Evolutionary conservation across 2,797 vertebrate species (phyloP).

Genomic region (Cuculus canorus): DNA sequence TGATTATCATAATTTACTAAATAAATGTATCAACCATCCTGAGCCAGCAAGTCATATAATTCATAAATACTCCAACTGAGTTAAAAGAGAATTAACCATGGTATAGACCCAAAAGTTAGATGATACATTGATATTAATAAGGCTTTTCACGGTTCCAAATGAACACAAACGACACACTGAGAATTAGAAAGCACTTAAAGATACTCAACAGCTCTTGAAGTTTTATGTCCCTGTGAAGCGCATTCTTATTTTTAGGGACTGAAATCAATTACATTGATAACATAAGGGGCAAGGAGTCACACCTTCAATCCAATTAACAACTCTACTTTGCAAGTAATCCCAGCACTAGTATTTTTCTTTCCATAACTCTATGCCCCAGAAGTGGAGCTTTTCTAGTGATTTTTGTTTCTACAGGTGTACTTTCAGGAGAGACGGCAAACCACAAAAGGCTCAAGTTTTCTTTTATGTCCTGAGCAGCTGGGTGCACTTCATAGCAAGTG

Average conservation of each 20-base stretch:
- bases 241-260: not conserved
- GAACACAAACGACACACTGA: not conserved
- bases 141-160: not conserved
- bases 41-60: not conserved
- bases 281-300: not conserved
- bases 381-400: not conserved
- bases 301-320: not conserved
- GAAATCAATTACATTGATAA: not conserved
- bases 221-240: not conserved
- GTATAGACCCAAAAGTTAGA: not conserved
- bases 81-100: not conserved
- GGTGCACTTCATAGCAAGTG: not conserved
- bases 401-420: not conserved
- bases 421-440: not conserved
- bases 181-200: not conserved
- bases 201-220: not conserved
- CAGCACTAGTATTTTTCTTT: not conserved
- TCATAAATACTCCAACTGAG: not conserved
- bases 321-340: not conserved
- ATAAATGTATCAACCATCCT: not conserved
- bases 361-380: not conserved
- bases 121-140: not conserved
- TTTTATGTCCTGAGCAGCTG: not conserved
- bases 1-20: not conserved
- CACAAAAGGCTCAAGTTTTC: not conserved